Evolutionary conservation across 2,797 vertebrate species (phyloP).

Genomic region (Enteromius trimaculatus): DNA sequence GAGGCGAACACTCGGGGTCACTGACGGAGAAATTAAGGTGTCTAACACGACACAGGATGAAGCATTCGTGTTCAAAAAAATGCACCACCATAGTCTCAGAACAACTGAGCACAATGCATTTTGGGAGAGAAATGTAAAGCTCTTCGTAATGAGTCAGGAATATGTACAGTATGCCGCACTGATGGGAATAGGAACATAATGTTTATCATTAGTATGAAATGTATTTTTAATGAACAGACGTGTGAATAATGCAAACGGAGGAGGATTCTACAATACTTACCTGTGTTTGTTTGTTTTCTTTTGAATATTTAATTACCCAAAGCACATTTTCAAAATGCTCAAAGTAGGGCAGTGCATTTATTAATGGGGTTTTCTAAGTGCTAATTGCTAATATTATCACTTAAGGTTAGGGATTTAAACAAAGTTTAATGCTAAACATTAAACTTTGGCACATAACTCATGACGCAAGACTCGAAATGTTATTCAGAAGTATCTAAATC

Average conservation of each 20-base stretch:
- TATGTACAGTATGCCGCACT: neutral
- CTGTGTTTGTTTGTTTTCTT: conserved; percentile 35
- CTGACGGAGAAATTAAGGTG: conserved; percentile 1
- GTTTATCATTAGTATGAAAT: conserved; percentile 33
- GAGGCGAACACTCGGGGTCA: conserved; percentile 3
- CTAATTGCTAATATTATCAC: neutral
- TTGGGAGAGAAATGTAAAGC: conserved; percentile 17
- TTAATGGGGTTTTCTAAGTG: neutral
- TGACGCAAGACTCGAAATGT: neutral
- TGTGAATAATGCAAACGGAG: conserved; percentile 32
- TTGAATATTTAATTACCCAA: conserved; percentile 20
- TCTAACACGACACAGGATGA: conserved; percentile 30
- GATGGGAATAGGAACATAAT: conserved; percentile 38
- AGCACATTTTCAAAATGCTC: conserved; percentile 18
- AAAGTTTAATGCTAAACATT: neutral
- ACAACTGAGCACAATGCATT: neutral
- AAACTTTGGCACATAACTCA: neutral
- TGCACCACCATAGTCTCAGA: neutral
- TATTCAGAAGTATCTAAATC: neutral
- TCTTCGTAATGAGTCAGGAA: conserved; percentile 27
- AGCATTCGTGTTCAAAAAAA: conserved; percentile 2
- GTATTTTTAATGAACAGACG: conserved; percentile 46
- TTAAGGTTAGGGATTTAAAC: neutral
- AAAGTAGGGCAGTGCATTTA: neutral
- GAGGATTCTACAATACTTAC: conserved; percentile 13